Evolutionary conservation across 2,797 vertebrate species (phyloP).

Genomic region (Anisognathus igniventris): DNA sequence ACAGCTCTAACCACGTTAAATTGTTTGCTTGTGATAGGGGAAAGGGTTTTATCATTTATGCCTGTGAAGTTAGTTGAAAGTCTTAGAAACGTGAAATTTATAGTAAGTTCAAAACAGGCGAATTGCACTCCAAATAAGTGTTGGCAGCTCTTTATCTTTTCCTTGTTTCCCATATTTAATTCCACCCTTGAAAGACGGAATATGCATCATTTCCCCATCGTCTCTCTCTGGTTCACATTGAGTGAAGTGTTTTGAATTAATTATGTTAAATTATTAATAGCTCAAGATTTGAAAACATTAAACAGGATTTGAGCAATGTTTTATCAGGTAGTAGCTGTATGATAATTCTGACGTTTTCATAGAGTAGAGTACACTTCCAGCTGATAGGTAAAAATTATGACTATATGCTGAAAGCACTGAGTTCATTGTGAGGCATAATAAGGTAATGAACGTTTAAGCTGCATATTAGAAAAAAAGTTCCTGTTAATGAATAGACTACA

Average conservation of each 20-base stretch:
- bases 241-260: conserved; percentile 78
- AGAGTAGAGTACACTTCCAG: neutral
- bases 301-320: conserved; percentile 56
- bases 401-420: neutral
- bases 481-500: neutral
- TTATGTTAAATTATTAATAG: conserved; percentile 78
- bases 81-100: conserved; percentile 57
- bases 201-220: conserved; percentile 60
- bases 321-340: conserved; percentile 24
- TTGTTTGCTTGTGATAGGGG: conserved; percentile 52
- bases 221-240: conserved; percentile 54
- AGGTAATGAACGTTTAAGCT: conserved; percentile 15
- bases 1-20: conserved; percentile 58
- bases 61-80: conserved; percentile 64
- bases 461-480: neutral
- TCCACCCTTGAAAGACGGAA: conserved; percentile 52
- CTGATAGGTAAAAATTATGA: conserved; percentile 44
- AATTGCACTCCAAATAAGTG: conserved; percentile 54
- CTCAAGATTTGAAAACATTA: conserved; percentile 69
- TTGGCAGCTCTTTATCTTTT: conserved; percentile 58
- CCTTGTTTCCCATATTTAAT: conserved; percentile 70
- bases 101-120: conserved; percentile 57
- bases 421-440: conserved; percentile 37
- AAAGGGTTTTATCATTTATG: conserved; percentile 63
- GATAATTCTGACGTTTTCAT: conserved; percentile 50